Base-by-base conservation (phyloP, 92 coral and sea anemone species). In the Plumapathes pennacea region DNA sequence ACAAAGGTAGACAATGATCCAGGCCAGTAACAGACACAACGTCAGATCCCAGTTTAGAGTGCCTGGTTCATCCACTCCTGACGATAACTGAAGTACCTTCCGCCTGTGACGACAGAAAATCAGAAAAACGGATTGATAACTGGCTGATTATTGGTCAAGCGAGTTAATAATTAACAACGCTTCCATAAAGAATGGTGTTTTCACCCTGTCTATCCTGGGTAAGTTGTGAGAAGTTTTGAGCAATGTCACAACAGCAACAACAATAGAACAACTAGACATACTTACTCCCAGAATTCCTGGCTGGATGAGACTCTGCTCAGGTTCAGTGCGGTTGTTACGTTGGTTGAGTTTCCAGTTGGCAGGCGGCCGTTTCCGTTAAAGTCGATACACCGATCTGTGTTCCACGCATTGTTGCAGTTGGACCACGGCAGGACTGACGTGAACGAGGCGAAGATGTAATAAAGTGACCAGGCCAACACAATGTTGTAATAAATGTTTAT, bases 1-100 rank as follows among this genome's bases (percentile, higher is more conserved):
- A 47, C 96, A 83, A 44, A 88, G 57, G 36, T 88, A 88, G 12
- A 74, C 71, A 17, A 88, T 54, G 18, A 88, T 50, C 96, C 90
- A 88, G 21, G 87, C 81, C 64, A 88, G 68, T 32, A 84, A 44
- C 15, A 88, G 60, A 25, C 90, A 76, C 56, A 83, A 54, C 20
- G 84, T 74, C 58, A 83, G 53, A 33, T 83, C 84, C 84, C 89
- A 83, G 71, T 64, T 83, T 18, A 82, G 54, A 26, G 46, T 26
- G 6, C 89, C 89, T 3, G 71, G 44, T 14, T 75, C 69, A 4
- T 22, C 75, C 28, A 82, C 42, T 20, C 83, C 89, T 17, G 12
- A 40, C 9, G 89, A 82, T 12, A 82, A 7, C 31, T 72, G 74
- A 14, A 82, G 64, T 4, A 76, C 89, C 20, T 72, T 26, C 29